Percentiles rank a stretch among this genome's conserved stretches.
These are phyloP conservation scores for Alcis repandata DNA, from an alignment of 2,888 invertebrate species.

Conservation along the genomic window DNA sequence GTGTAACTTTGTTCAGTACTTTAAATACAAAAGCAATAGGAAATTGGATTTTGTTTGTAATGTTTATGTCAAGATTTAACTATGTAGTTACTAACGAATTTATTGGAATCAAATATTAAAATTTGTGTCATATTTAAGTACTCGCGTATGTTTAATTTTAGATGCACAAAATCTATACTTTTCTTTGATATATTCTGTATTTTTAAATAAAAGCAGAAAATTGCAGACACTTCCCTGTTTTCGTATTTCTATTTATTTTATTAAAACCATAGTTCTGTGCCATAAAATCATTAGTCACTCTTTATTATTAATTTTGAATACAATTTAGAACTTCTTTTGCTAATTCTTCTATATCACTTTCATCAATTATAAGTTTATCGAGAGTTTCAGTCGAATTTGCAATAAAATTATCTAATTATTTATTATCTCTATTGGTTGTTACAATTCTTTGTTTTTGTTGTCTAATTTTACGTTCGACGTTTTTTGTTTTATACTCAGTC, in stretches of 20 bases:
- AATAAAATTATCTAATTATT: slow-evolving; percentile 48
- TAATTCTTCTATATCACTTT: slow-evolving; percentile 42
- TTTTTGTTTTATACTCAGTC: slow-evolving; percentile 64
- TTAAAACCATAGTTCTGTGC: slow-evolving; percentile 54
- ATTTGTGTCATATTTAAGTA: slow-evolving; percentile 47
- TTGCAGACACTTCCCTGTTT: slow-evolving; percentile 17
- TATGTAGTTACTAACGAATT: slow-evolving; percentile 46
- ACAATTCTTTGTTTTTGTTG: slow-evolving; percentile 78
- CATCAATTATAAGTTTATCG: slow-evolving; percentile 19
- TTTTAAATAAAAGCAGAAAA: slow-evolving; percentile 36
- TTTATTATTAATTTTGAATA: slow-evolving; percentile 40
- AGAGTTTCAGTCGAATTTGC: slow-evolving; percentile 53
- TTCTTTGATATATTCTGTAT: slow-evolving; percentile 34
- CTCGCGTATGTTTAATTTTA: slow-evolving; percentile 41
- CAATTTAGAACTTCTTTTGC: slow-evolving; percentile 30
- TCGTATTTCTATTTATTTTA: slow-evolving; percentile 37
- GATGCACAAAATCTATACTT: slow-evolving; percentile 36
- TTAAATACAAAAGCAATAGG: not conserved
- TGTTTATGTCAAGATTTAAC: slow-evolving; percentile 23
- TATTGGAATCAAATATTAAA: slow-evolving; percentile 45
- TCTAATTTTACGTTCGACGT: slow-evolving; percentile 80
- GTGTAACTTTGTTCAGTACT: not conserved
- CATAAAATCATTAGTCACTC: slow-evolving; percentile 61
- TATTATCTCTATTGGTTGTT: slow-evolving; percentile 76
- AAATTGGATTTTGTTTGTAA: slow-evolving; percentile 6